phyloP scores from a whole-genome alignment of 2,113 vertebrate genomes.

The Dicrurus megarhynchus region DNA sequence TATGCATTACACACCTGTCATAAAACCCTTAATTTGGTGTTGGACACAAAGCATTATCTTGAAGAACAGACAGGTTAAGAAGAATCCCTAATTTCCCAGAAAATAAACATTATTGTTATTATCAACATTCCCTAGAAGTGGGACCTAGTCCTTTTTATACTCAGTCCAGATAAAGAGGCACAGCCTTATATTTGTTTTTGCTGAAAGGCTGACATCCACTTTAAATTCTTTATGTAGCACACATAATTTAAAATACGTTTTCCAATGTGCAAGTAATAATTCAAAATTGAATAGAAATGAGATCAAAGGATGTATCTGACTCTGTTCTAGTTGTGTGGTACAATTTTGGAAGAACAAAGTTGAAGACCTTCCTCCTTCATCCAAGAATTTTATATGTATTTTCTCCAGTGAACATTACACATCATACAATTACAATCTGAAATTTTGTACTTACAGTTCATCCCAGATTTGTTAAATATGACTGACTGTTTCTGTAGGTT shows the following conservation, averaged over 20 bases:
- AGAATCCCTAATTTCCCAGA: neutral
- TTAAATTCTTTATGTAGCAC: neutral
- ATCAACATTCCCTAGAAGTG: neutral
- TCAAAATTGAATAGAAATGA: neutral
- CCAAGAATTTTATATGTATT: neutral
- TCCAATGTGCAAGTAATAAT: neutral
- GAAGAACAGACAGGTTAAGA: neutral
- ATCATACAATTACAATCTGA: neutral
- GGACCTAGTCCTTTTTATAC: neutral
- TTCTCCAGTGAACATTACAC: neutral
- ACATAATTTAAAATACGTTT: neutral
- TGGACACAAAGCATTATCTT: neutral
- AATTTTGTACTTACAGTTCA: neutral
- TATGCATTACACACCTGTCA: neutral
- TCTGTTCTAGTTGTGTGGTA: neutral
- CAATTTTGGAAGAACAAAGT: neutral
- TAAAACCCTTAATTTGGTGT: neutral
- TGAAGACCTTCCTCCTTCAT: neutral
- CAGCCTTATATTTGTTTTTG: neutral
- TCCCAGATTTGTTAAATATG: neutral
- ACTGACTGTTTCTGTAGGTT: neutral
- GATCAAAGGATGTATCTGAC: neutral
- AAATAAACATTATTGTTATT: neutral
- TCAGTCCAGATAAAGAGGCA: neutral
- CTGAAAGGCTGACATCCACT: neutral